Base-by-base conservation (phyloP, 2,888 invertebrate species). In the Drosophila subsilvestris region DNA sequence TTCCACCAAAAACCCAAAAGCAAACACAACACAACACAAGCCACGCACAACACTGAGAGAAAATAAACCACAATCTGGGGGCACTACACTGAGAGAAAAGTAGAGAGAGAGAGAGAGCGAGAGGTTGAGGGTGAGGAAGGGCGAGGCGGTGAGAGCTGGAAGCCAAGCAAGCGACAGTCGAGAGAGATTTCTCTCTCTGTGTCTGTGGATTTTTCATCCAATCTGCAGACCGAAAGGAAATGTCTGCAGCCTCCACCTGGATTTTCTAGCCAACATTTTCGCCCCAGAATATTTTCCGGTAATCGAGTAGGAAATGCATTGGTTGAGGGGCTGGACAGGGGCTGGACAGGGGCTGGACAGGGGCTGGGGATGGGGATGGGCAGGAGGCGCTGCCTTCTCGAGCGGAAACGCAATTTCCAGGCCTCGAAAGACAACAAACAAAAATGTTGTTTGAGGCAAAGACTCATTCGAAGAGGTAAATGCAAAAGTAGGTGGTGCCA, bases 341-440 rank as follows among this genome's bases (percentile, higher is more conserved):
- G 44, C 0, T 25, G 6, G 44, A 20, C 20, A 27, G 9, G 9
- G 27, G 27, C 9, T 9, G 9, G 9, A 9, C 32, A 32, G 32
- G 12, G 12, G 12, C 3, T 29, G 3, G 9, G n/a, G n/a, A n/a
- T n/a, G n/a, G n/a, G n/a, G n/a, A n/a, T 29, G 3, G n/a, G 17
- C 9, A 17, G 14, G 53, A 47, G 48, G 67, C 67, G 54, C 12
- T 2, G n/a, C 14, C 57, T 76, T 65, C 79, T 85, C 72, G 53
- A 74, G 71, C 82, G 88, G 82, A 83, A 87, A 83, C 82, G 88
- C 82, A 83, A 87, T 83, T 83, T 83, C 83, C 75, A 72, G 72
- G 74, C 74, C 72, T 55, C 70, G 63, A 85, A 82, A 87, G 86
- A 85, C 86, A 83, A 87, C 82, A 83, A 87, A 77, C 86, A 76